These are phyloP conservation scores for Lasius fuliginosus DNA, from an alignment of 2,888 invertebrate genomes.

Conservation along the genomic window DNA sequence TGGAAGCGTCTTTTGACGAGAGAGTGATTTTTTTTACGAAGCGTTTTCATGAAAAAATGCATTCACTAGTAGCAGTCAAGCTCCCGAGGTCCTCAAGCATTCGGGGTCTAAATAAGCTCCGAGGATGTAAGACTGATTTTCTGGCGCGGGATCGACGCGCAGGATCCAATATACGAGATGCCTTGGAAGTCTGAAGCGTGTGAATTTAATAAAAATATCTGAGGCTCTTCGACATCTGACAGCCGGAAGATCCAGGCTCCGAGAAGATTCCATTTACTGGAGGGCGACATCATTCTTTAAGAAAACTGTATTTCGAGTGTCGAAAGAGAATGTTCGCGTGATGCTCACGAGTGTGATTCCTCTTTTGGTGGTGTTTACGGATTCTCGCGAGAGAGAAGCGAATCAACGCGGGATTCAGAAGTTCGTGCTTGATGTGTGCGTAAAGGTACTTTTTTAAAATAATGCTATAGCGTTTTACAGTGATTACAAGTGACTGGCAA, in stretches of 20 bases:
- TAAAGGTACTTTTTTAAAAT: constrained; percentile 31
- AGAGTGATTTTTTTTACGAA: not conserved
- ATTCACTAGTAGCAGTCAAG: constrained; percentile 6
- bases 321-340: not conserved
- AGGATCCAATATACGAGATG: not conserved
- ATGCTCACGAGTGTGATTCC: constrained; percentile 22
- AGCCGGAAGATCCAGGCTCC: constrained; percentile 15
- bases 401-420: constrained; percentile 13
- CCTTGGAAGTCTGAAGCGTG: not conserved
- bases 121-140: constrained; percentile 50
- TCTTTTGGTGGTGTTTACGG: not conserved
- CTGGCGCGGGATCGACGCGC: not conserved
- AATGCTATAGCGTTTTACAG: constrained; percentile 21
- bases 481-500: constrained; percentile 55
- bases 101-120: constrained; percentile 18
- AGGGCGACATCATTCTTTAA: constrained; percentile 33
- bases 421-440: constrained; percentile 15
- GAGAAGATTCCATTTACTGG: constrained; percentile 23
- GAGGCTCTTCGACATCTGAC: not conserved
- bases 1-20: constrained; percentile 4
- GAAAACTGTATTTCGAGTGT: constrained; percentile 16
- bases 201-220: not conserved
- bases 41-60: constrained; percentile 13
- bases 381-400: not conserved
- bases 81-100: constrained; percentile 1